Conservation (phyloP, 2,888 invertebrate genomes). For the Escarpia spicata region DNA sequence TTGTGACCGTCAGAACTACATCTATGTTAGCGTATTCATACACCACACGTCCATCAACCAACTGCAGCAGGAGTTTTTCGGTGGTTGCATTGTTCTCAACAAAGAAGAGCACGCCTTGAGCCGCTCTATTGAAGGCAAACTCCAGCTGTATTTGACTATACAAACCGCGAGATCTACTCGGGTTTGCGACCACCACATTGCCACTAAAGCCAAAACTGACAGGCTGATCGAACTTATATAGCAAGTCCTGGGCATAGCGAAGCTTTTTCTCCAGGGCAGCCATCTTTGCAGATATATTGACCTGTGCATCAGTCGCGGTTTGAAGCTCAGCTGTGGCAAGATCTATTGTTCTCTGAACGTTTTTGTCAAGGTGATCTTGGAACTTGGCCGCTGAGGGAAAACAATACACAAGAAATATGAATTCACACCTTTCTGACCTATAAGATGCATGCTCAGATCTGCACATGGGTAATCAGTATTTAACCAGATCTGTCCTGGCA, state of each 20-base stretch:
- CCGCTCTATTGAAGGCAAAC: conserved; percentile 35
- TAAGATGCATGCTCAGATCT: too few species aligned
- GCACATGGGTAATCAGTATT: too few species aligned
- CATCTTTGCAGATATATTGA: conserved; percentile 21
- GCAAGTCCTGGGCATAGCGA: conserved; percentile 31
- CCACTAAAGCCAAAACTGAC: conserved; percentile 42
- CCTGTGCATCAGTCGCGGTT: neutral
- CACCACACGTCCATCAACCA: conserved; percentile 40
- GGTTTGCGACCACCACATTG: conserved; percentile 37
- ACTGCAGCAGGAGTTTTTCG: conserved; percentile 42
- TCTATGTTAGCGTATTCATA: conserved; percentile 43
- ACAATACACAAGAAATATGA: neutral
- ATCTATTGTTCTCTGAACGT: conserved; percentile 27
- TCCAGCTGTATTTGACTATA: conserved; percentile 43
- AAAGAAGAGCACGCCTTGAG: conserved; percentile 45
- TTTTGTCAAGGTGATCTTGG: conserved; percentile 28
- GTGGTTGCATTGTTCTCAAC: conserved; percentile 40
- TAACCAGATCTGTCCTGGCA: too few species aligned
- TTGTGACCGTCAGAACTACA: conserved; percentile 29
- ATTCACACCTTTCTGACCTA: neutral
- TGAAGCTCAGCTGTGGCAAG: neutral
- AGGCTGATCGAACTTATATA: conserved; percentile 44
- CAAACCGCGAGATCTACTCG: conserved; percentile 23
- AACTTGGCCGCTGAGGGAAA: conserved; percentile 31
- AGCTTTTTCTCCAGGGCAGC: conserved; percentile 38